These are phyloP conservation scores for Bibio marci DNA, from an alignment of 2,888 invertebrate species.

Conservation along the genomic window DNA sequence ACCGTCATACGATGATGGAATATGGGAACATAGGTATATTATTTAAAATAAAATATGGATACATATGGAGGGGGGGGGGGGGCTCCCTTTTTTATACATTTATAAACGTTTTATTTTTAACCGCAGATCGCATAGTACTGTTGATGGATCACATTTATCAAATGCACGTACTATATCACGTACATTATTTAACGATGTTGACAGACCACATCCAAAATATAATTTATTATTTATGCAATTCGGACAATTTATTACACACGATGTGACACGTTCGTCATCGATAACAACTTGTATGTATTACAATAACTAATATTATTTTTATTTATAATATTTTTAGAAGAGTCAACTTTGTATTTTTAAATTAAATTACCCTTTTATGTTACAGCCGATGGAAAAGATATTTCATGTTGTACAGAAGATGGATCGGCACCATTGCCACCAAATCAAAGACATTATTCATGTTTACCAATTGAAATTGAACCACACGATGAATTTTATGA, in stretches of 20 bases:
- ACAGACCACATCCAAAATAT: slow-evolving; percentile 39
- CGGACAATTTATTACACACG: slow-evolving; percentile 63
- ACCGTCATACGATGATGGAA: slow-evolving; percentile 48
- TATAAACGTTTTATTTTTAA: neutral
- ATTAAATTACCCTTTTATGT: no score
- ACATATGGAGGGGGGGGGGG: neutral
- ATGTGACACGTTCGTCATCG: slow-evolving; percentile 52
- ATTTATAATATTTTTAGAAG: neutral
- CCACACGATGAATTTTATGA: slow-evolving; percentile 42
- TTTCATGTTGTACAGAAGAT: slow-evolving; percentile 52
- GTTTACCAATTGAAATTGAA: slow-evolving; percentile 45
- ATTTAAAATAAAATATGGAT: neutral
- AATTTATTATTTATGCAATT: slow-evolving; percentile 63
- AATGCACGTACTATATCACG: slow-evolving; percentile 51
- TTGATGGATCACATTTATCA: slow-evolving; percentile 36
- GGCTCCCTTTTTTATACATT: neutral
- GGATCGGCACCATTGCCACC: slow-evolving; percentile 35
- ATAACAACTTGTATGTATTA: slow-evolving; percentile 41
- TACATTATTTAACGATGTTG: slow-evolving; percentile 38
- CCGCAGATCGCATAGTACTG: slow-evolving; percentile 17
- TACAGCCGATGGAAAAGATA: slow-evolving; percentile 46
- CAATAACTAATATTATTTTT: neutral
- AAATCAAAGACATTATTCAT: slow-evolving; percentile 43
- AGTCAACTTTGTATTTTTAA: slow-evolving; percentile 1
- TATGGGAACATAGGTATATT: slow-evolving; percentile 21